These are phyloP conservation scores for Scaptomyza reducta DNA, from an alignment of 2,888 invertebrate genomes.

Conservation along the genomic window DNA sequence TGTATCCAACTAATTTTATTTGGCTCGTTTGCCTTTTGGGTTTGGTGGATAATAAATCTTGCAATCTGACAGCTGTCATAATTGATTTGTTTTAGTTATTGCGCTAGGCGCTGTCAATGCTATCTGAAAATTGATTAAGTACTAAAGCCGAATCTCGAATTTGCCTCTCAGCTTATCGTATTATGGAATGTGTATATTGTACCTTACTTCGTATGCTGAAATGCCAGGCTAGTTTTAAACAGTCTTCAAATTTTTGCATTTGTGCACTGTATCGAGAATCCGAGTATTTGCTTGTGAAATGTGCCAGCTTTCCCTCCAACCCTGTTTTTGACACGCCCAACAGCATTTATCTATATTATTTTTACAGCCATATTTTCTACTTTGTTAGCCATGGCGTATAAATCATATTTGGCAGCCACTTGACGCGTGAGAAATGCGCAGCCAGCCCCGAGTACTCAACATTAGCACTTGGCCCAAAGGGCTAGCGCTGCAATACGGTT, in stretches of 20 bases:
- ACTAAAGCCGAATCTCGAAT: too few relatives aligned
- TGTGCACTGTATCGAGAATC: not conserved
- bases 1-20: too few relatives aligned
- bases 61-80: too few relatives aligned
- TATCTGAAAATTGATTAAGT: too few relatives aligned
- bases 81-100: too few relatives aligned
- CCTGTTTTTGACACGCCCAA: not conserved
- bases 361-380: constrained; percentile 59
- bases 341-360: constrained; percentile 51
- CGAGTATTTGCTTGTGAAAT: not conserved
- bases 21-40: too few relatives aligned
- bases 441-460: constrained; percentile 42
- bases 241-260: constrained; percentile 4
- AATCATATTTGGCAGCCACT: constrained; percentile 77
- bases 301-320: not conserved
- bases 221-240: too few relatives aligned
- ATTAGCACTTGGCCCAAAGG: constrained; percentile 38
- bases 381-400: constrained; percentile 59
- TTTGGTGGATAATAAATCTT: too few relatives aligned
- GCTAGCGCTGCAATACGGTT: constrained; percentile 2
- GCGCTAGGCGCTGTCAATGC: too few relatives aligned
- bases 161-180: too few relatives aligned
- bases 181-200: too few relatives aligned
- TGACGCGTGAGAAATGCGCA: constrained; percentile 69
- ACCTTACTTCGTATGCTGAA: too few relatives aligned